Evolutionary conservation across 1,140 invertebrate species (phyloP).

Genomic region (Drosophila burlai): DNA sequence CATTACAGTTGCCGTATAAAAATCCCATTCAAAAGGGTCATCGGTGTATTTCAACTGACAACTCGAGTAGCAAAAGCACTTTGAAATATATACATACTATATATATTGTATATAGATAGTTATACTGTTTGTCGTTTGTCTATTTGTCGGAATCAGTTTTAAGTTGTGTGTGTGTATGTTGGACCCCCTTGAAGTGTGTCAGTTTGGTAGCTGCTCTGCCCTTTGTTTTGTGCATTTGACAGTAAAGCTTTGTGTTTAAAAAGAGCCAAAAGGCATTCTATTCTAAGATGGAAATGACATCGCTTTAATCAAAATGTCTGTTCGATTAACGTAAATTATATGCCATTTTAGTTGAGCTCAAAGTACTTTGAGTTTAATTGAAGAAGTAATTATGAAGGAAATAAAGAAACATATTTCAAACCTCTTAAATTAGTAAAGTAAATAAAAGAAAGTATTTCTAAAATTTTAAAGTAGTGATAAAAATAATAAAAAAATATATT

Average conservation of each 20-base stretch:
- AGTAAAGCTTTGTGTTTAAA: constrained; percentile 28
- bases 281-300: constrained; percentile 25
- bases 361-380: background rate
- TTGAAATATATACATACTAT: constrained; percentile 12
- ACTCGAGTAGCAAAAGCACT: constrained; percentile 39
- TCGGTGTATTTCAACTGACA: constrained; percentile 41
- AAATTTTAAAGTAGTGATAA: too few species aligned
- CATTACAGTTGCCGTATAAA: constrained; percentile 44
- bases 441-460: too few species aligned
- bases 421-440: too few species aligned
- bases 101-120: too few species aligned
- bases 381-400: background rate
- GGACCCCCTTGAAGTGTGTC: constrained; percentile 36
- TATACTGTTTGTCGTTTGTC: constrained; percentile 2
- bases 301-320: constrained; percentile 28
- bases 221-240: constrained; percentile 52
- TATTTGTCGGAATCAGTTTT: constrained; percentile 11
- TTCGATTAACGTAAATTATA: background rate
- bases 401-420: background rate
- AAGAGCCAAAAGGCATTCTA: constrained; percentile 15
- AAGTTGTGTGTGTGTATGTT: background rate
- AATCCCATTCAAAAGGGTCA: constrained; percentile 34
- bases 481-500: too few species aligned
- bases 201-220: constrained; percentile 18
- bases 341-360: constrained; percentile 2